Evolutionary conservation across 2,888 invertebrate genomes (phyloP).

Genomic region (Tetranychus truncatus): DNA sequence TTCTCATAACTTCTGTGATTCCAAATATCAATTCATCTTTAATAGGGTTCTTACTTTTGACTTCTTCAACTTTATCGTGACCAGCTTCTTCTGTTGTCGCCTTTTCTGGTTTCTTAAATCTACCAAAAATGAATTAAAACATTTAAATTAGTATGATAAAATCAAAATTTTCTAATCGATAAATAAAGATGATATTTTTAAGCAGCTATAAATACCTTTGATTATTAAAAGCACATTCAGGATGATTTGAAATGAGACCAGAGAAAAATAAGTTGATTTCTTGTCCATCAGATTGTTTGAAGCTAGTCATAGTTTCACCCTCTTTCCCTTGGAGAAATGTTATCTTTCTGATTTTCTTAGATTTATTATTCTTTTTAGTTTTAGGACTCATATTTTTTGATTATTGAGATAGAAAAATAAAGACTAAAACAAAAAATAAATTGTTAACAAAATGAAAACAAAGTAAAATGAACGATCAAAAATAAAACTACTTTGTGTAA

Average conservation of each 20-base stretch:
- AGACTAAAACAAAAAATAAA: too few relatives aligned
- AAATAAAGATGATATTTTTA: too few relatives aligned
- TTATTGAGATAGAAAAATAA: too few relatives aligned
- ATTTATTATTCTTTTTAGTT: neutral
- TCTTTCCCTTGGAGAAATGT: neutral
- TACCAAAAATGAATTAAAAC: conserved; percentile 42
- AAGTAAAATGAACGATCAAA: too few relatives aligned
- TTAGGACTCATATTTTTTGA: too few relatives aligned
- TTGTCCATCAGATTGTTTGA: neutral
- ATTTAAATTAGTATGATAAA: conserved; percentile 14
- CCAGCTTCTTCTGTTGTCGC: conserved; percentile 63
- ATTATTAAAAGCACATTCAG: neutral
- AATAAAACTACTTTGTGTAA: too few relatives aligned
- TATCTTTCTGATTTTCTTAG: neutral
- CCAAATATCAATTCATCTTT: conserved; percentile 13
- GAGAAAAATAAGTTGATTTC: neutral
- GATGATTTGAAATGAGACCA: neutral
- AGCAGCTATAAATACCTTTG: neutral
- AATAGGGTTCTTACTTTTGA: conserved; percentile 32
- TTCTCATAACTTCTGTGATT: conserved; percentile 5
- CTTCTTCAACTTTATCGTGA: conserved; percentile 57
- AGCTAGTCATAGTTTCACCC: neutral
- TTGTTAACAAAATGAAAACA: too few relatives aligned
- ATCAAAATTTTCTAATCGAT: too few relatives aligned
- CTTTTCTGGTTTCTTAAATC: conserved; percentile 55